Percentiles rank a stretch among this genome's conserved stretches.
These are phyloP conservation scores for Stictonetta naevosa DNA, from an alignment of 2,113 vertebrate genomes.

Conservation along the genomic window DNA sequence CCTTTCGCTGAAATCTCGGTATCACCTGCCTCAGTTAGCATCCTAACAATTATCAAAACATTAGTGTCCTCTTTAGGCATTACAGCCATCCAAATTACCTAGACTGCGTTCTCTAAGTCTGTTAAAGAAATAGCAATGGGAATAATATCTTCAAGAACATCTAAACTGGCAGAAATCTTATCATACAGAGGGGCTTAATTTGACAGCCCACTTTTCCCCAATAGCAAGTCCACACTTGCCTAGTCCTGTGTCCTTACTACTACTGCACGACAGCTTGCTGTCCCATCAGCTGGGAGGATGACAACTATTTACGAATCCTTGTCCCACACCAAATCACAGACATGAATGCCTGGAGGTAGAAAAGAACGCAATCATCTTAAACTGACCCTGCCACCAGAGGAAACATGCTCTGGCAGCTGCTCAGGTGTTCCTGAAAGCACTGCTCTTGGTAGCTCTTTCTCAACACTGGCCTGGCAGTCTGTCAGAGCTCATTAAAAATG, in stretches of 20 bases:
- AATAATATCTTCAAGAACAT: background rate
- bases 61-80: background rate
- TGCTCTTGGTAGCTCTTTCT: background rate
- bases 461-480: background rate
- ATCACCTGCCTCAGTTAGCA: background rate
- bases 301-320: background rate
- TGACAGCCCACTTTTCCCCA: background rate
- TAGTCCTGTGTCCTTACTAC: background rate
- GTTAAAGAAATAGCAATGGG: background rate
- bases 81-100: background rate
- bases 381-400: background rate
- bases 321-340: background rate
- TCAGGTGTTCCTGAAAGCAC: background rate
- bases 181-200: background rate
- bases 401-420: background rate
- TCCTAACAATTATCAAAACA: background rate
- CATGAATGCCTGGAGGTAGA: background rate
- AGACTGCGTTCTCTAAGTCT: background rate
- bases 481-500: slow-evolving; percentile 20
- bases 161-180: background rate
- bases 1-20: background rate
- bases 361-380: background rate
- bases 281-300: background rate
- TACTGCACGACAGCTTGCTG: background rate
- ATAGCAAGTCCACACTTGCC: background rate